These are phyloP conservation scores for Popillia japonica DNA, from an alignment of 1,140 invertebrate genomes.

Conservation along the genomic window DNA sequence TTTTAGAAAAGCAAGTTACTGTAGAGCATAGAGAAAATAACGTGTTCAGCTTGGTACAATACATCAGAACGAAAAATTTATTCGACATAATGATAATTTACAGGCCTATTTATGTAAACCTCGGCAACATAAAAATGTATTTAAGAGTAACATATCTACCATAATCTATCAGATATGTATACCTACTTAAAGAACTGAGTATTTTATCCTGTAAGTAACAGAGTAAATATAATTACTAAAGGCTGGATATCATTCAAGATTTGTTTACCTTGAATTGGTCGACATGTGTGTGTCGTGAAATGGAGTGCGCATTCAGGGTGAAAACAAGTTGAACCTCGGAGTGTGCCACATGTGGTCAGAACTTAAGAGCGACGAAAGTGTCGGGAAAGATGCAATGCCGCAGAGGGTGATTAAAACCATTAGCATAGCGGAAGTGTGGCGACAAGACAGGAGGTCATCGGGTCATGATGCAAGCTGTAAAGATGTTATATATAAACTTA, in stretches of 20 bases:
- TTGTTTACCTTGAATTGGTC: not conserved
- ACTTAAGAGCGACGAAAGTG: conserved; percentile 9
- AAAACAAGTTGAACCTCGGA: not conserved
- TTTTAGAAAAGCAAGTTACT: too few species aligned
- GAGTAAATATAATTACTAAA: not conserved
- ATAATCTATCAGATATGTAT: too few species aligned
- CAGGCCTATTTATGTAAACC: too few species aligned
- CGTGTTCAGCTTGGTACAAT: too few species aligned
- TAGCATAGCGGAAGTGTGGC: conserved; percentile 40
- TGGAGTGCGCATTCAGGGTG: not conserved
- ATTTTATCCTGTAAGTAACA: not conserved
- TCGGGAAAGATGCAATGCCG: not conserved
- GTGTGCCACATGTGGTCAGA: conserved; percentile 20
- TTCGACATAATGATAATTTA: too few species aligned
- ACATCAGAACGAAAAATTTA: too few species aligned
- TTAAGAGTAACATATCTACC: not conserved
- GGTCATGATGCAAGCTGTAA: conserved; percentile 38
- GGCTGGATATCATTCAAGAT: not conserved
- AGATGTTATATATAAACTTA: conserved; percentile 39
- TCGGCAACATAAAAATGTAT: too few species aligned
- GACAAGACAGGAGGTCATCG: conserved; percentile 39
- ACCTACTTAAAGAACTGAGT: too few species aligned
- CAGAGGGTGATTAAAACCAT: conserved; percentile 38
- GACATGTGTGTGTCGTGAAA: not conserved
- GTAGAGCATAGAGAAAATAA: too few species aligned